These are phyloP conservation scores for Phortica magna DNA, from an alignment of 2,888 invertebrate genomes.

Conservation along the genomic window DNA sequence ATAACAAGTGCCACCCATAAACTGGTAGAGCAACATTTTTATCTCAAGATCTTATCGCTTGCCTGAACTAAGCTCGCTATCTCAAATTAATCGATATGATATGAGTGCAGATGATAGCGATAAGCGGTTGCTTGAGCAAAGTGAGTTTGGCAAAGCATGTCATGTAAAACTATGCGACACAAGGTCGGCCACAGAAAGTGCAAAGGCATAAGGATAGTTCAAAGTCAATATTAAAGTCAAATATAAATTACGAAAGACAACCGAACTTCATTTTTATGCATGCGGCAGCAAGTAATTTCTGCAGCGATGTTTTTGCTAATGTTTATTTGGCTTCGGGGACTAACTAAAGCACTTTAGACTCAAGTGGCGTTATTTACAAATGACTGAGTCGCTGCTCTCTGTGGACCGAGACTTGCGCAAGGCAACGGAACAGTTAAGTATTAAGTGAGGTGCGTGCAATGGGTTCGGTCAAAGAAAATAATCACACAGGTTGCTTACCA, in stretches of 20 bases:
- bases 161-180: too few relatives aligned
- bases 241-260: too few relatives aligned
- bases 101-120: background rate
- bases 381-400: background rate
- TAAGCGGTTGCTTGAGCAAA: background rate
- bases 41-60: slow-evolving; percentile 58
- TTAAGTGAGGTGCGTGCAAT: slow-evolving; percentile 6
- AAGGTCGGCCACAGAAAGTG: background rate
- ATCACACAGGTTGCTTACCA: slow-evolving; percentile 24
- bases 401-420: background rate
- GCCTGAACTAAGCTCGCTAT: slow-evolving; percentile 43
- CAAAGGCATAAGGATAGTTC: background rate
- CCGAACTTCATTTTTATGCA: background rate
- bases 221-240: background rate
- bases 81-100: slow-evolving; percentile 50
- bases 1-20: slow-evolving; percentile 49
- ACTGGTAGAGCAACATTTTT: slow-evolving; percentile 29
- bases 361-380: slow-evolving; percentile 28
- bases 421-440: background rate
- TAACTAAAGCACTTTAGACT: background rate
- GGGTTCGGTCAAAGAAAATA: background rate
- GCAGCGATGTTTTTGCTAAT: background rate
- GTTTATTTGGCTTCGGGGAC: background rate
- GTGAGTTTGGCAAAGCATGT: too few relatives aligned
- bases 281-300: background rate